Conservation (phyloP, 2,888 invertebrate species). For the Dolichopus griseipennis region DNA sequence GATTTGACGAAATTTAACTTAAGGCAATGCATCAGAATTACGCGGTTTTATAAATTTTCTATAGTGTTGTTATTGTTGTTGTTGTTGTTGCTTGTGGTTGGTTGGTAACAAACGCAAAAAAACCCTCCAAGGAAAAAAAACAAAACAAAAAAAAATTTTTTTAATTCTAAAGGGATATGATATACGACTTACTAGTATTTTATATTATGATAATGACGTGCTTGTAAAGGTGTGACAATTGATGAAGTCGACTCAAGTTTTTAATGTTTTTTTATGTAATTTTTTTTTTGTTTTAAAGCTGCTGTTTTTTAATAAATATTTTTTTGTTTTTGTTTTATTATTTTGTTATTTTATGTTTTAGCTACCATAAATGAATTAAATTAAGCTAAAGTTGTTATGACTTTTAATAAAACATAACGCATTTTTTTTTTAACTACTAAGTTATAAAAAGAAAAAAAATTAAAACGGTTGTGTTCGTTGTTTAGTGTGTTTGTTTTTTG, state of each 20-base stretch:
- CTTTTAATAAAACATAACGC: conserved; percentile 2
- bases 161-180: not conserved
- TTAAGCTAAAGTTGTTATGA: not conserved
- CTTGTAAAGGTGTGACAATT: conserved; percentile 11
- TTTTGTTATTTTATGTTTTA: not conserved
- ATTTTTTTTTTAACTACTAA: not conserved
- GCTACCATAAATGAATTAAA: not conserved
- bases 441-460: not conserved
- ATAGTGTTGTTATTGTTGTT: too few relatives aligned
- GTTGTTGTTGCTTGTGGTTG: not conserved
- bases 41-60: too few relatives aligned
- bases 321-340: too few relatives aligned
- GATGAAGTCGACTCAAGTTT: conserved; percentile 7
- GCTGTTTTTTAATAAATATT: not conserved
- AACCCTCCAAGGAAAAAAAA: not conserved
- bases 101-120: not conserved
- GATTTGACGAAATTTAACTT: too few relatives aligned
- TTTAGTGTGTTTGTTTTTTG: not conserved
- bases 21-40: too few relatives aligned
- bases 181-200: not conserved
- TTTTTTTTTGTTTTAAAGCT: not conserved
- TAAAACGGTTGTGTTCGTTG: not conserved
- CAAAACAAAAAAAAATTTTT: not conserved
- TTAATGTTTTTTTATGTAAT: not conserved
- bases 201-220: conserved; percentile 5